phyloP scores from a whole-genome alignment of 2,888 invertebrate genomes.

The Lasioglossum zephyrum region DNA sequence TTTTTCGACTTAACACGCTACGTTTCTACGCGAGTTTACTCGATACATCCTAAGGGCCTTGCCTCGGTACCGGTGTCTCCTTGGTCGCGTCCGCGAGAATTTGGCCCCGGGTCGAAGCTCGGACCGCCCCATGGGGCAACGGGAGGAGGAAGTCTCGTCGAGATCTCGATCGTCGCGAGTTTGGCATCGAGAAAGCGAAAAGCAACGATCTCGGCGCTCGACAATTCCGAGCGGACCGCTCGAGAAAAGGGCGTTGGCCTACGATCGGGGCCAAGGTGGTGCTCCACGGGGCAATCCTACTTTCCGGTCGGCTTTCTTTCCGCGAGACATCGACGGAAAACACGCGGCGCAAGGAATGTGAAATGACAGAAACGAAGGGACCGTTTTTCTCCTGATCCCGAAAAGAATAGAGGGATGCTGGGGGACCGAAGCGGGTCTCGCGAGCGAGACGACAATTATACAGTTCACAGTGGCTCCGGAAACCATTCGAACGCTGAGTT shows the following conservation, averaged over 20 bases:
- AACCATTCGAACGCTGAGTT: neutral
- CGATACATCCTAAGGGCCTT: neutral
- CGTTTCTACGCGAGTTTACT: conserved; percentile 3
- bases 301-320: neutral
- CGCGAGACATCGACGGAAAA: neutral
- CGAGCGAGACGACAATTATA: neutral
- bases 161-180: neutral
- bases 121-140: neutral
- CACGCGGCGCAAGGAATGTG: neutral
- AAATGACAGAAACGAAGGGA: neutral
- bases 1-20: neutral
- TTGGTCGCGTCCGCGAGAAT: neutral
- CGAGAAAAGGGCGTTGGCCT: neutral
- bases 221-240: too few relatives aligned
- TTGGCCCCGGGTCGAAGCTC: neutral
- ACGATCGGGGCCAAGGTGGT: neutral
- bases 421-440: neutral
- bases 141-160: neutral
- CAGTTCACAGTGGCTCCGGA: neutral
- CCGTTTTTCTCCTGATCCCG: neutral
- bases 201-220: neutral
- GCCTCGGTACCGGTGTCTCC: neutral
- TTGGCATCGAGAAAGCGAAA: neutral
- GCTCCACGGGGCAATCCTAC: neutral
- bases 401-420: neutral